A percentile compares a stretch with the other conserved stretches of the same genome.
Conservation (phyloP, 2,113 vertebrate species). For the Aramus guarauna region DNA sequence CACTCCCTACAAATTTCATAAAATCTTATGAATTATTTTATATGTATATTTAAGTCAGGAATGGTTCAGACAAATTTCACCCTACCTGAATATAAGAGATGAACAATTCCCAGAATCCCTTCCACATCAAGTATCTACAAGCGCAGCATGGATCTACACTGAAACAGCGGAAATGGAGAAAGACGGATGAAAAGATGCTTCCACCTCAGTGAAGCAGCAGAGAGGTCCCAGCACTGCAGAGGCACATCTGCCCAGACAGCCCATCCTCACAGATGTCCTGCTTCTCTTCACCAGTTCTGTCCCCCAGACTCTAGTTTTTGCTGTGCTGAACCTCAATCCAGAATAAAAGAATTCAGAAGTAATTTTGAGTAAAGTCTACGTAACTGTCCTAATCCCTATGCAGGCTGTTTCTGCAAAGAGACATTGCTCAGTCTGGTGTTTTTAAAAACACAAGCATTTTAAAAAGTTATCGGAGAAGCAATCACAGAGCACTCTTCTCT, state of each 20-base stretch:
- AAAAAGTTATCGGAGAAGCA: background rate
- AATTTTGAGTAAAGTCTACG: background rate
- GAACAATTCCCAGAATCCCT: background rate
- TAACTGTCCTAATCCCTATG: background rate
- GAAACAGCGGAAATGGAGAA: background rate
- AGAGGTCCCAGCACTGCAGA: background rate
- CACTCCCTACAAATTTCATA: background rate
- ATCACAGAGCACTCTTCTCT: background rate
- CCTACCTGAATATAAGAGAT: background rate
- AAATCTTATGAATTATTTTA: background rate
- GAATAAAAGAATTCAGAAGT: background rate
- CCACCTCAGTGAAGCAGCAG: background rate
- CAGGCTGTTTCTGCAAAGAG: background rate
- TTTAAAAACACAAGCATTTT: background rate
- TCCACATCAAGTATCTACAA: background rate
- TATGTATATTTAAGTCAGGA: background rate
- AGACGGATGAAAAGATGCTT: background rate
- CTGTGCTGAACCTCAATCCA: rapidly evolving
- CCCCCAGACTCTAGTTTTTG: background rate
- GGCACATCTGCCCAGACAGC: background rate
- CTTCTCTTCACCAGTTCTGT: background rate
- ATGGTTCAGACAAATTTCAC: background rate
- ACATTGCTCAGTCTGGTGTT: background rate
- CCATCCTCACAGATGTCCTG: background rate
- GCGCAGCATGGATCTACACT: background rate